Evolutionary conservation across 1,140 invertebrate genomes (phyloP).

Genomic region (Drosophila guanche): DNA sequence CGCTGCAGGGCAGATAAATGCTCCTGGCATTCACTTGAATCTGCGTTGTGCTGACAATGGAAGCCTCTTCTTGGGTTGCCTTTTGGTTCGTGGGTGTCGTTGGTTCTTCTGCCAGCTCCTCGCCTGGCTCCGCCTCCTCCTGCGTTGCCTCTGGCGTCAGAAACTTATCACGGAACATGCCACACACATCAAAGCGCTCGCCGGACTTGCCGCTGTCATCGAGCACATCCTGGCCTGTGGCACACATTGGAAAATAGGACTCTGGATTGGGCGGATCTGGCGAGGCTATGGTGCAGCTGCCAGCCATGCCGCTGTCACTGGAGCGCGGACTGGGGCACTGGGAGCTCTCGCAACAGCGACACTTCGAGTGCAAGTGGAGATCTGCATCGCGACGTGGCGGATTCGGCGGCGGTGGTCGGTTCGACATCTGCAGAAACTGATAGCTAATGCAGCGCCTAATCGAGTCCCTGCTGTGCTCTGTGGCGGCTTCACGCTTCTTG

Average conservation of each 20-base stretch:
- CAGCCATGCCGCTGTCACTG: constrained; percentile 91
- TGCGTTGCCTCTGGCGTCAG: constrained; percentile 70
- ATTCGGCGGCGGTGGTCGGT: constrained; percentile 16
- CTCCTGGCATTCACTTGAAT: constrained; percentile 75
- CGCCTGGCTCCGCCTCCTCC: constrained; percentile 20
- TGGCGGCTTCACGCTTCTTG: background rate
- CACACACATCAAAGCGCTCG: constrained; percentile 77
- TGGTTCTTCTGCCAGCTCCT: constrained; percentile 16
- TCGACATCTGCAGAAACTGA: constrained; percentile 82
- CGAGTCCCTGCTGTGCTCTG: constrained; percentile 41
- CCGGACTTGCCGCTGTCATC: constrained; percentile 56
- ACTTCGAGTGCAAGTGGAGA: constrained; percentile 80
- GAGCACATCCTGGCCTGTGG: constrained; percentile 32
- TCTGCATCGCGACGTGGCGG: constrained; percentile 40
- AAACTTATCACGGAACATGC: constrained; percentile 80
- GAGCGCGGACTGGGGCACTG: constrained; percentile 88
- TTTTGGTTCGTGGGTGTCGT: constrained; percentile 33
- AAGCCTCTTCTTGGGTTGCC: constrained; percentile 5
- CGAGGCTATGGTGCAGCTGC: constrained; percentile 89
- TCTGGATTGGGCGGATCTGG: constrained; percentile 85
- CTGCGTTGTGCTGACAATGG: constrained; percentile 36
- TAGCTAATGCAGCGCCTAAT: constrained; percentile 84
- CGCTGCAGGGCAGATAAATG: constrained; percentile 67
- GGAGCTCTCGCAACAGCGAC: constrained; percentile 86
- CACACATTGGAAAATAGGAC: constrained; percentile 17